Evolutionary conservation across 2,888 invertebrate genomes (phyloP), one percentile per base, ranked within the genome.

Genomic region (Belgica antarctica): DNA sequence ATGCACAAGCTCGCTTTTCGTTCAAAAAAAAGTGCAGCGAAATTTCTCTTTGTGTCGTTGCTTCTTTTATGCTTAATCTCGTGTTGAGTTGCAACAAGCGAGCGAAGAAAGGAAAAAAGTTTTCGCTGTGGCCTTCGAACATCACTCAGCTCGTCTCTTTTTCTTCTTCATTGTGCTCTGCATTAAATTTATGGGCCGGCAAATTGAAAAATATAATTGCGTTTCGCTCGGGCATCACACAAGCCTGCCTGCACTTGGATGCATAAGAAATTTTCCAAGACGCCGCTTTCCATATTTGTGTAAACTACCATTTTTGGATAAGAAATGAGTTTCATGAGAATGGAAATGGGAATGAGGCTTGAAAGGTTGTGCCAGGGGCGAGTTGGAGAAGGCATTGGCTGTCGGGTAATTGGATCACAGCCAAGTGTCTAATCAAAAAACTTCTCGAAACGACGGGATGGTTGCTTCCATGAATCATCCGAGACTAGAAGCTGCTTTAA

Each of bases 171-270:
- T 19, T 34, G 12, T 62, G 31, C 28, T 12, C 41, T 65, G 65
- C n/a, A 27, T 22, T 31, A 12, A 65, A 46, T 65, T 65, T 65
- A 65, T 65, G 65, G 47, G 24, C 65, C 65, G 65, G 65, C 47
- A 65, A 65, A 65, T 65, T 65, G 41, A 46, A 65, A 65, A 65
- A 65, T 65, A 47, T 65, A 47, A 63, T 63, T 63, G 34, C 63
- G 46, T 31, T n/a, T 63, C 19, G 41, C 41, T 41, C 15, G 15
- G 15, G 41, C 41, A 41, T 15, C 41, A 41, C 41, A 41, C 41
- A 41, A 15, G 41, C 41, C n/a, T n/a, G n/a, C n/a, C n/a, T n/a
- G 41, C 41, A 41, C 41, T 4, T 10, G n/a, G 41, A 41, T 10
- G 41, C 41, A 41, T 41, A 41, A 41, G 41, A 41, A n/a, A 41